Base-by-base conservation (phyloP, 1,140 invertebrate species). In the Hyles vespertilio region DNA sequence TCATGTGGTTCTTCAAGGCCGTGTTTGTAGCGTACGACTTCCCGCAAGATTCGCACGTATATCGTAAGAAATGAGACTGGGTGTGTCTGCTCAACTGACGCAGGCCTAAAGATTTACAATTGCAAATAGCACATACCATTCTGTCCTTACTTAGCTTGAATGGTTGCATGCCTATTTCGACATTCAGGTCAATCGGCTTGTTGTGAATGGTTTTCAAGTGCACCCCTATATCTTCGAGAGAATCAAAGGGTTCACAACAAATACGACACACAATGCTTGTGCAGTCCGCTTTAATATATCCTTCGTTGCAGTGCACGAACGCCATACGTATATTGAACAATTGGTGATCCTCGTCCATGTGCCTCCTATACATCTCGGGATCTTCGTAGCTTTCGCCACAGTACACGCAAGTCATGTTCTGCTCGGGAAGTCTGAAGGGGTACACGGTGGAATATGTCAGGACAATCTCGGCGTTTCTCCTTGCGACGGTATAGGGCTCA, bases 381-480 rank as follows among this genome's bases (percentile, higher is more conserved):
- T 70, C 67, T 11, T 74, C 63, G 56, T 59, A 74, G 11, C 55
- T 61, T 32, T 75, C 74, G 6, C 60, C 59, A 61, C 77, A 79
- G 60, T 75, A 79, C 10, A 79, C 77, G 63, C 77, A 79, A 11
- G 71, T 63, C 56, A 79, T 70, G 9, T 58, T 59, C 32, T 74
- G 63, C 50, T 70, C 70, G 9, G 65, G 71, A 34, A 77, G 55
- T 40, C 71, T 61, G 68, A 79, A 79, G 34, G 77, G 77, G 66
- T 73, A 70, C 34, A 63, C 77, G 5, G 77, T 70, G 2, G 77
- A 69, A 60, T 67, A 72, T 65, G 61, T 71, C 65, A 79, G 60
- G 22, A 79, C 67, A 51, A 72, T 56, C 67, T 75, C 70, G 55
- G 77, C 77, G 67, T 79, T 79, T 52, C 64, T 57, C 68, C 70